These are phyloP conservation scores for Varanus salvator DNA, from an alignment of 2,113 vertebrate genomes.

Conservation along the genomic window DNA sequence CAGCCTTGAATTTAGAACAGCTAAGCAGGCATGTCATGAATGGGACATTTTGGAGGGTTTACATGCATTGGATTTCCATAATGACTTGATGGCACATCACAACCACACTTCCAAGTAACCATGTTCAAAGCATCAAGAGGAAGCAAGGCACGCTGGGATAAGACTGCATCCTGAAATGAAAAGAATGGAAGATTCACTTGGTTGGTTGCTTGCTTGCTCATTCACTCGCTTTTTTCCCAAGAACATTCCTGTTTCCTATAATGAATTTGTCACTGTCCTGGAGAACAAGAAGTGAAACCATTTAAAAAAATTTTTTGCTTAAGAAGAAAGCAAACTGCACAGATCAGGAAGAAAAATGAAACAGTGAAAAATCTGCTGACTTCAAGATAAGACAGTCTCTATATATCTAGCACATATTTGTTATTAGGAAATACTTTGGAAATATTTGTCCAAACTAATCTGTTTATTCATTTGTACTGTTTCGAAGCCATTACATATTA, in stretches of 20 bases:
- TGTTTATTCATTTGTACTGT: neutral
- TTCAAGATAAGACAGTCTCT: slow-evolving; percentile 44
- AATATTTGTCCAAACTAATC: slow-evolving; percentile 53
- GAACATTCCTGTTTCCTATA: neutral
- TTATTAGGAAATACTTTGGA: slow-evolving; percentile 60
- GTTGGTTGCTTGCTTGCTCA: neutral
- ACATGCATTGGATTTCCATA: no score
- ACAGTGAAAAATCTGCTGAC: slow-evolving; percentile 32
- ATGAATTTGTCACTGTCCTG: neutral
- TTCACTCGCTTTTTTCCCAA: neutral
- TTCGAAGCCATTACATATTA: no score
- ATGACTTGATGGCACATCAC: neutral
- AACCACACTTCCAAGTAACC: neutral
- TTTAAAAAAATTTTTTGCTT: no score
- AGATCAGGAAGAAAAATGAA: neutral
- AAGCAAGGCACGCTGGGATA: neutral
- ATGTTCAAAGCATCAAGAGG: neutral
- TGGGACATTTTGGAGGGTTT: no score
- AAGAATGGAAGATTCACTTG: neutral
- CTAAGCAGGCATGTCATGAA: no score
- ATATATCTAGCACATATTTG: slow-evolving; percentile 40
- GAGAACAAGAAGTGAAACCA: neutral
- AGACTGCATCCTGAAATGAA: neutral
- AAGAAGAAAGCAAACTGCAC: neutral
- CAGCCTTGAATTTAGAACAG: no score